Conservation (phyloP, 2,797 vertebrate species). For the Lates japonicus region DNA sequence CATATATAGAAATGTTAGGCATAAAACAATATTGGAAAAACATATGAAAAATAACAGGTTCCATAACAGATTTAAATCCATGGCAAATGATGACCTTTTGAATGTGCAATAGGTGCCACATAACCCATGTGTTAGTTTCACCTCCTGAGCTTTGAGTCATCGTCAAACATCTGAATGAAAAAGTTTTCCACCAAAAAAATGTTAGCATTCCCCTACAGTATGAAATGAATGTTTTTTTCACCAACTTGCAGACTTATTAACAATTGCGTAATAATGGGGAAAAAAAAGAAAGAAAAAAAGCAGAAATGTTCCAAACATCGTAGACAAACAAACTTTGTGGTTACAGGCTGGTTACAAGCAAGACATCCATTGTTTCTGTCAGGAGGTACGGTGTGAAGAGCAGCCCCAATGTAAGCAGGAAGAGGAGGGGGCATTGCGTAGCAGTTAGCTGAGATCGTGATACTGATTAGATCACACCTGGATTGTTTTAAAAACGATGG, state of each 20-base stretch:
- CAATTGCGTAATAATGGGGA: background rate
- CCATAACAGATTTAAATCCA: background rate
- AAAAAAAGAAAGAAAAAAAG: background rate
- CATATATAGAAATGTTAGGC: background rate
- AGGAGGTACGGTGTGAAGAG: background rate
- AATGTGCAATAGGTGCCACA: background rate
- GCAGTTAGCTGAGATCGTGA: background rate
- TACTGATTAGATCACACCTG: background rate
- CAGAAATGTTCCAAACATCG: background rate
- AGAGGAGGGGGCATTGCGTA: background rate
- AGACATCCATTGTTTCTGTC: conserved; percentile 6
- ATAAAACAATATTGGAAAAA: background rate
- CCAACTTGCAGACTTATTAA: background rate
- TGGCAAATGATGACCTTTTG: background rate
- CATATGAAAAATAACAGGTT: background rate
- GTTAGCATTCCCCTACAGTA: background rate
- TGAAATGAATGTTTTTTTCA: background rate
- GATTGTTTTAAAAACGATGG: background rate
- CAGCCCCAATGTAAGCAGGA: background rate
- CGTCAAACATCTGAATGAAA: background rate
- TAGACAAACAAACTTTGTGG: conserved; percentile 9
- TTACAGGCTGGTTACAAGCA: conserved; percentile 23
- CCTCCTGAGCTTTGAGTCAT: conserved; percentile 4
- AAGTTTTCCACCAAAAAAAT: background rate
- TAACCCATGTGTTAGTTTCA: background rate